phyloP scores from a whole-genome alignment of 2,113 vertebrate genomes.

The Cyprinodon tularosa region DNA sequence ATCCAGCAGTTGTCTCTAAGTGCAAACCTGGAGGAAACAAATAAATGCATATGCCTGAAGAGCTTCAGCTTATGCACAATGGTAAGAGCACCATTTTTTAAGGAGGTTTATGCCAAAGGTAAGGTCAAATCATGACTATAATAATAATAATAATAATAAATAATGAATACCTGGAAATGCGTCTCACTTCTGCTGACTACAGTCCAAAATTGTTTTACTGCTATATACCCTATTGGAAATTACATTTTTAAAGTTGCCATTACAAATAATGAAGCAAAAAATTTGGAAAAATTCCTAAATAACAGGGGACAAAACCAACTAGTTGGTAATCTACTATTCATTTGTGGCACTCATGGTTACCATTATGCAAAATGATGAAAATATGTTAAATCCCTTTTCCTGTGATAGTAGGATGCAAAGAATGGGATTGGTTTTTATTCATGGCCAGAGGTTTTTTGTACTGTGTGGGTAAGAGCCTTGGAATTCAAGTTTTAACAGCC shows the following conservation, averaged over 20 bases:
- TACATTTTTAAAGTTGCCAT: neutral
- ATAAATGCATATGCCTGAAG: conserved; percentile 12
- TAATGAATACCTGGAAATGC: neutral
- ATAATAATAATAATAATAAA: neutral
- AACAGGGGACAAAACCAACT: neutral
- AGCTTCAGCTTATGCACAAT: conserved; percentile 7
- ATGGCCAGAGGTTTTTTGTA: too few species aligned
- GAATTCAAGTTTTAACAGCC: too few species aligned
- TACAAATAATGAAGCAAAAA: neutral
- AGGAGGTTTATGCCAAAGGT: conserved; percentile 9
- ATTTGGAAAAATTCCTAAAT: neutral
- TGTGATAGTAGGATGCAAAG: neutral
- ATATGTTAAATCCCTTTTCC: neutral
- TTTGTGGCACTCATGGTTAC: too few species aligned
- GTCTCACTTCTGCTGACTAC: neutral
- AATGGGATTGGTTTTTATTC: neutral
- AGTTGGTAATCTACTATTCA: neutral
- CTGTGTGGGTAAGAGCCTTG: too few species aligned
- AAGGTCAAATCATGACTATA: conserved; percentile 7
- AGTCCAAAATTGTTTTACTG: neutral
- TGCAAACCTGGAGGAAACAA: conserved; percentile 44
- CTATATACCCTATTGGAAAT: too few species aligned
- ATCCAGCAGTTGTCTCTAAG: conserved; percentile 37
- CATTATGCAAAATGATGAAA: too few species aligned
- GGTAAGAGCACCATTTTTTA: conserved; percentile 31